phyloP scores from a whole-genome alignment of 1,140 invertebrate genomes.

The Pemphigus obesinymphae region DNA sequence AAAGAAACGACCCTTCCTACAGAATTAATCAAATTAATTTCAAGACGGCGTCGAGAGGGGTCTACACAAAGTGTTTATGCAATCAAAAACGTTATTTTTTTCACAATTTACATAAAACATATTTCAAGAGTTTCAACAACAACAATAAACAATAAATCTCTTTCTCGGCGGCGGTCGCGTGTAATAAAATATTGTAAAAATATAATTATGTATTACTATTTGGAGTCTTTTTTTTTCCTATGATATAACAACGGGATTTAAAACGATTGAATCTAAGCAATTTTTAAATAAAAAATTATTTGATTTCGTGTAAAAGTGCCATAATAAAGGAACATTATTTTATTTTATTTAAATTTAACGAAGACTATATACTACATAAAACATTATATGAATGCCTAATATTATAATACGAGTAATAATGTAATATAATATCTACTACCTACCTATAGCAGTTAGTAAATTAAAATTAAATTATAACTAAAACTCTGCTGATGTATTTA shows the following conservation, averaged over 20 bases:
- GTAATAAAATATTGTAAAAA: constrained; percentile 1
- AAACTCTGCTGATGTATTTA: too few relatives aligned
- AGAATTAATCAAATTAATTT: constrained; percentile 24
- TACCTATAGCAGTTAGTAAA: too few relatives aligned
- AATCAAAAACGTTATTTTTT: constrained; percentile 27
- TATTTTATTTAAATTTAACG: too few relatives aligned
- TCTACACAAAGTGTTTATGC: constrained; percentile 26
- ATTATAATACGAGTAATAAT: too few relatives aligned
- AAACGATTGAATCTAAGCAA: neutral
- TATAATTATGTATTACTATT: neutral
- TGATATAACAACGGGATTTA: neutral
- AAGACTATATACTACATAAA: too few relatives aligned
- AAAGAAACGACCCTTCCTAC: neutral
- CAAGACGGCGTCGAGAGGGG: neutral
- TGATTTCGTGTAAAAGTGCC: too few relatives aligned
- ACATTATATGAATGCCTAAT: too few relatives aligned
- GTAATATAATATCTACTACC: too few relatives aligned
- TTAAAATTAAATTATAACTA: too few relatives aligned
- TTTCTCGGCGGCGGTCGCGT: neutral
- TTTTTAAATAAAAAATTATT: too few relatives aligned
- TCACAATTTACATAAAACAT: constrained; percentile 16
- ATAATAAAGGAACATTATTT: too few relatives aligned
- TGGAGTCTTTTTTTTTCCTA: neutral
- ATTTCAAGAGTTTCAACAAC: constrained; percentile 6
- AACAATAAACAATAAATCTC: constrained; percentile 11